Evolutionary conservation across 2,888 invertebrate genomes (phyloP).

Genomic region (Pharmacophagus antenor): DNA sequence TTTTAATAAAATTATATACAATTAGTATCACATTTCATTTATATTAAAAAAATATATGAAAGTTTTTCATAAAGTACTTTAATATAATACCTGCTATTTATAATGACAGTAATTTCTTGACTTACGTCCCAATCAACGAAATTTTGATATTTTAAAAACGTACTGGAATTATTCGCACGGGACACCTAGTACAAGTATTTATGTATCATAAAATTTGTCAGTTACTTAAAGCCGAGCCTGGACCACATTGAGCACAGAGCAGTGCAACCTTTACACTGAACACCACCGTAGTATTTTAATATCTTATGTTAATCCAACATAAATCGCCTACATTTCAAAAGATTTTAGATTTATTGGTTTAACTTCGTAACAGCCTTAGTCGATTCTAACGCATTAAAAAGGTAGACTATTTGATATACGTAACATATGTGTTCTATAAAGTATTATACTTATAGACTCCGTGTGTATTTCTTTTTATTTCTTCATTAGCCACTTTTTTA

Average conservation of each 20-base stretch:
- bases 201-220: not conserved
- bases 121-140: no score
- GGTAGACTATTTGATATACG: slow-evolving; percentile 5
- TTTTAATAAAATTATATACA: no score
- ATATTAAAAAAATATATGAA: no score
- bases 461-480: no score
- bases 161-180: not conserved
- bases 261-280: not conserved
- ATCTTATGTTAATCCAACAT: slow-evolving; percentile 33
- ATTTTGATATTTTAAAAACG: no score
- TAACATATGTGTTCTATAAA: no score
- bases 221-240: not conserved
- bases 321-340: slow-evolving; percentile 42
- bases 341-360: slow-evolving; percentile 38
- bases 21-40: no score
- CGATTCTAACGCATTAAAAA: slow-evolving; percentile 28
- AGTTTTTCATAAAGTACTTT: no score
- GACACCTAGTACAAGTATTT: not conserved
- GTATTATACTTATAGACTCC: no score
- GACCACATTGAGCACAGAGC: not conserved
- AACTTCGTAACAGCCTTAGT: slow-evolving; percentile 36
- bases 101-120: no score
- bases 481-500: no score
- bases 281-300: slow-evolving; percentile 18
- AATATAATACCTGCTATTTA: no score